phyloP scores from a whole-genome alignment of 2,113 vertebrate genomes.

The Lanius collurio region DNA sequence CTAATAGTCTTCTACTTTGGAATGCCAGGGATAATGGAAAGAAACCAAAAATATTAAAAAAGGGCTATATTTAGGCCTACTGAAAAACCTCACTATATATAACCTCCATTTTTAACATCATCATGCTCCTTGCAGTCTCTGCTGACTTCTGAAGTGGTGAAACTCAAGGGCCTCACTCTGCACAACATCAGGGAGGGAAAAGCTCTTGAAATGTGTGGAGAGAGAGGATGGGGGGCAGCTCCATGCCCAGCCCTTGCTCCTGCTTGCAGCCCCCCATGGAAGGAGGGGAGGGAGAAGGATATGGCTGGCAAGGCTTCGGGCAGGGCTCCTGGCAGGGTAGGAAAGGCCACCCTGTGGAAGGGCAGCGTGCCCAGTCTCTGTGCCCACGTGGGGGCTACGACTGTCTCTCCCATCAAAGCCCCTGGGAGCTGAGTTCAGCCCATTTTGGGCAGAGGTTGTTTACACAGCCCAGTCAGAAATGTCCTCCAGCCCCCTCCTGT shows the following conservation, averaged over 20 bases:
- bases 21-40: background rate
- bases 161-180: background rate
- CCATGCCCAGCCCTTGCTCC: accelerated
- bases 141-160: background rate
- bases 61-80: background rate
- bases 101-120: background rate
- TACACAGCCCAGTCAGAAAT: background rate
- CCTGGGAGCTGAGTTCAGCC: background rate
- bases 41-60: background rate
- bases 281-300: background rate
- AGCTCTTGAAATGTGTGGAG: background rate
- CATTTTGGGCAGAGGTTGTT: background rate
- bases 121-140: background rate
- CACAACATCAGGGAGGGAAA: background rate
- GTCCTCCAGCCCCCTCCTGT: background rate
- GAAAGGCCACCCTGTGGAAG: background rate
- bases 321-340: background rate
- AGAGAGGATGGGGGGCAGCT: background rate
- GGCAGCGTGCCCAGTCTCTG: accelerated
- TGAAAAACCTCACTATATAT: background rate
- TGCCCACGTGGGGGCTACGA: accelerated
- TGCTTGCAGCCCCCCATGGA: accelerated
- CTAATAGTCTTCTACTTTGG: background rate
- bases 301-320: background rate
- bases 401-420: background rate